Conservation (phyloP, 2,113 vertebrate genomes). For the Anolis sagrei region DNA sequence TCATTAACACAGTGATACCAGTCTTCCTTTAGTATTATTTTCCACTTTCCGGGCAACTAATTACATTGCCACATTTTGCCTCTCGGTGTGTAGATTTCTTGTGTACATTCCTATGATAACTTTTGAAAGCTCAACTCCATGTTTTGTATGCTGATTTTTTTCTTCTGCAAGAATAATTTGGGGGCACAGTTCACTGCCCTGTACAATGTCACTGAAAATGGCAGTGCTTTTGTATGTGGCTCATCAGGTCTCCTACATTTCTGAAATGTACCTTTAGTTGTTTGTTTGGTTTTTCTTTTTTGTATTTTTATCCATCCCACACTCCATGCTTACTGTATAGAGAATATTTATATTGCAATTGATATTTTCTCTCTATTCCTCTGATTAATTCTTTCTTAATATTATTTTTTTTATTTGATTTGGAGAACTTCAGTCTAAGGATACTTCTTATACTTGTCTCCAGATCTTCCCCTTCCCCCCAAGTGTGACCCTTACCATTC, state of each 20-base stretch:
- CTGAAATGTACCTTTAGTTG: not conserved
- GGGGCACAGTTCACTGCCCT: constrained; percentile 8
- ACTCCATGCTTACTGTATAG: constrained; percentile 1
- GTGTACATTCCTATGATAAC: constrained; percentile 26
- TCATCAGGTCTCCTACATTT: constrained; percentile 17
- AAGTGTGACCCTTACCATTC: too few species aligned
- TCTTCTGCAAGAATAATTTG: not conserved
- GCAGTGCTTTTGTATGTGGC: constrained; percentile 1
- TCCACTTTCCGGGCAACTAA: constrained; percentile 34
- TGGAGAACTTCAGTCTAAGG: not conserved
- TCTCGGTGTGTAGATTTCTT: constrained; percentile 24
- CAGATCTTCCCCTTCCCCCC: not conserved
- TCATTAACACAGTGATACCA: constrained; percentile 58
- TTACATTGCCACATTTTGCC: constrained; percentile 52
- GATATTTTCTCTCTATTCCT: not conserved
- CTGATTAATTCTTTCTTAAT: not conserved
- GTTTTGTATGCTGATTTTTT: constrained; percentile 1
- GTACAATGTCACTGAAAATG: constrained; percentile 13
- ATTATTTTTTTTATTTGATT: constrained; percentile 8
- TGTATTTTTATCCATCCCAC: constrained; percentile 14
- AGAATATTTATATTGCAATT: constrained; percentile 4
- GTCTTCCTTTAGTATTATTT: constrained; percentile 47
- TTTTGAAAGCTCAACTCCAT: constrained; percentile 42
- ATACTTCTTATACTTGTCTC: constrained; percentile 2
- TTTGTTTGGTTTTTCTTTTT: too few species aligned